phyloP scores from a whole-genome alignment of 2,888 invertebrate genomes.

The Syritta pipiens region DNA sequence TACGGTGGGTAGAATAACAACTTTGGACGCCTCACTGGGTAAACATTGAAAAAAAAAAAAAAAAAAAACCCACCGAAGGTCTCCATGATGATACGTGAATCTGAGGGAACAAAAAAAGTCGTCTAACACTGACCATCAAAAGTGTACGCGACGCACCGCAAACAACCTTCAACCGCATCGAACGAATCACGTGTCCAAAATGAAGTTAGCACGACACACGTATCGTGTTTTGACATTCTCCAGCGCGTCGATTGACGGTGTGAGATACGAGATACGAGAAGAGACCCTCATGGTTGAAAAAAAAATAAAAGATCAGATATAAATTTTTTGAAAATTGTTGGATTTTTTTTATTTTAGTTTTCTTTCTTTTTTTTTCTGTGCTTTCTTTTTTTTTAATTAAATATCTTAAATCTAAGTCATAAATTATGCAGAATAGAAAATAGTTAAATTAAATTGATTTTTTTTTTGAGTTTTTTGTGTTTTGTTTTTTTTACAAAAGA shows the following conservation, averaged over 20 bases:
- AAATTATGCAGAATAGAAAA: slow-evolving; percentile 55
- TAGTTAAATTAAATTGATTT: slow-evolving; percentile 41
- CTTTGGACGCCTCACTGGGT: slow-evolving; percentile 6
- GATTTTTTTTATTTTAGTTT: slow-evolving; percentile 12
- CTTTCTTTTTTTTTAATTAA: slow-evolving; percentile 39
- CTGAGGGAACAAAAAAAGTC: slow-evolving; percentile 19
- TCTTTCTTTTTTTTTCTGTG: slow-evolving; percentile 4
- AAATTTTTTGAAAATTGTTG: slow-evolving; percentile 21
- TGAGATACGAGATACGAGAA: too few relatives aligned
- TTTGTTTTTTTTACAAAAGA: not conserved
- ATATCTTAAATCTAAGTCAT: slow-evolving; percentile 58
- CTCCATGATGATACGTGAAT: slow-evolving; percentile 48
- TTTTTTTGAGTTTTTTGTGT: not conserved
- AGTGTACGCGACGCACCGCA: slow-evolving; percentile 27
- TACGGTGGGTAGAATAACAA: slow-evolving; percentile 2
- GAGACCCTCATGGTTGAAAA: not conserved
- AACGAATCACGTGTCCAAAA: slow-evolving; percentile 61
- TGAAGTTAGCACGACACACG: slow-evolving; percentile 48
- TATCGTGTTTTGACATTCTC: slow-evolving; percentile 9
- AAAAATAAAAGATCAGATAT: slow-evolving; percentile 10
- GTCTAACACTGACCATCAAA: slow-evolving; percentile 56
- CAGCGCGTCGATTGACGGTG: too few relatives aligned
- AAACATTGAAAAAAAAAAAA: slow-evolving; percentile 16
- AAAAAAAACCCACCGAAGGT: slow-evolving; percentile 32
- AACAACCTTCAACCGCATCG: slow-evolving; percentile 47